Percentiles rank a stretch among this genome's conserved stretches.
phyloP scores from a whole-genome alignment of 1,140 invertebrate species.

The Aphelinus atriplicis region DNA sequence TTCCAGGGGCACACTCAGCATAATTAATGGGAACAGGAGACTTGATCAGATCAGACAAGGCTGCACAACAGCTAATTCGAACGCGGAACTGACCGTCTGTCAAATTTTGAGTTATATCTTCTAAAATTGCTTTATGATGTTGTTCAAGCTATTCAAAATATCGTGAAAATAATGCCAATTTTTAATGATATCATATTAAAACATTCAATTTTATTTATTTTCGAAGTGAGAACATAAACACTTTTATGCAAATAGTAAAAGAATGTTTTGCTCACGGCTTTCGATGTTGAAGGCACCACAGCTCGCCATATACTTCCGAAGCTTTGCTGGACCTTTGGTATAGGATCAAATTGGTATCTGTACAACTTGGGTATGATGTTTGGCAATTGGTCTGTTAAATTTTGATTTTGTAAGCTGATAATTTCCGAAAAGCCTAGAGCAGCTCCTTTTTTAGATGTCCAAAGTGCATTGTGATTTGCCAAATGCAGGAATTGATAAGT shows the following conservation, averaged over 20 bases:
- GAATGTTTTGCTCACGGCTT: conserved; percentile 72
- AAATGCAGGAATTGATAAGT: conserved; percentile 96
- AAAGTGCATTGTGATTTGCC: conserved; percentile 92
- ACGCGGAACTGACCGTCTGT: conserved; percentile 88
- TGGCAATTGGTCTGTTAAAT: conserved; percentile 82
- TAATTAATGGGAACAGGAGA: conserved; percentile 58
- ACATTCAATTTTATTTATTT: too few relatives aligned
- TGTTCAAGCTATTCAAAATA: conserved; percentile 75
- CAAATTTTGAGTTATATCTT: conserved; percentile 83
- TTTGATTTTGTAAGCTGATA: conserved; percentile 80
- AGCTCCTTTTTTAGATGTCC: conserved; percentile 93
- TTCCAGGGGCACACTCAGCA: conserved; percentile 61
- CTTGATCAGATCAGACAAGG: conserved; percentile 83
- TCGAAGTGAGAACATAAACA: conserved; percentile 44
- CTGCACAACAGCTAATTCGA: conserved; percentile 89
- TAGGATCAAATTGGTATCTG: conserved; percentile 91
- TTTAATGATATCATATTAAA: too few relatives aligned
- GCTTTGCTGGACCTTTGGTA: conserved; percentile 87
- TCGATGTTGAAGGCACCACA: conserved; percentile 85
- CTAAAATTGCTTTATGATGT: conserved; percentile 87
- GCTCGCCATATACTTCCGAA: conserved; percentile 93
- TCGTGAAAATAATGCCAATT: too few relatives aligned
- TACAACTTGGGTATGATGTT: conserved; percentile 90
- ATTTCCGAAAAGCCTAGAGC: conserved; percentile 91
- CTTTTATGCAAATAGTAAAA: conserved; percentile 25